phyloP scores from a whole-genome alignment of 2,797 vertebrate genomes.

The Saxicola maurus region DNA sequence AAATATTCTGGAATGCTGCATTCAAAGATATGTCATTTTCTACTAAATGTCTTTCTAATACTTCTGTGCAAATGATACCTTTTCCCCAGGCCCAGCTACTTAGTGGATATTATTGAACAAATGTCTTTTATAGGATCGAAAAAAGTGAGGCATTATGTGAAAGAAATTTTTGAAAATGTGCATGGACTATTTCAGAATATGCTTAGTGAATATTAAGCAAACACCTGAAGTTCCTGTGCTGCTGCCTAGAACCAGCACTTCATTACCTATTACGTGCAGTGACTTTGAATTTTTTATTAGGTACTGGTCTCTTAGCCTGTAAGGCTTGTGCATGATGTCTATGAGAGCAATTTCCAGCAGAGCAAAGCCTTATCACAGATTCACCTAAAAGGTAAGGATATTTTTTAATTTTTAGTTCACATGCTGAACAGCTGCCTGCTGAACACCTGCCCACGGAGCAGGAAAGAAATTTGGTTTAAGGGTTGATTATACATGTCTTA shows the following conservation, averaged over 20 bases:
- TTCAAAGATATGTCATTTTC: conserved; percentile 42
- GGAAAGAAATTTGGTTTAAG: conserved; percentile 33
- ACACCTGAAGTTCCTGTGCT: conserved; percentile 56
- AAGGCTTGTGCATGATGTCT: conserved; percentile 52
- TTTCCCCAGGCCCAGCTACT: conserved; percentile 46
- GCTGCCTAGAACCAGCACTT: conserved; percentile 63
- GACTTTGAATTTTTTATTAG: conserved; percentile 64
- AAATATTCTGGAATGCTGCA: background rate
- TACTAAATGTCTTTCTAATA: conserved; percentile 55
- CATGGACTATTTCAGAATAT: conserved; percentile 54
- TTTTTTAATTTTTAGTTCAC: conserved; percentile 42
- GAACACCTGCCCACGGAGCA: conserved; percentile 19
- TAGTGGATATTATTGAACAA: conserved; percentile 63
- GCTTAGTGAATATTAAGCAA: conserved; percentile 66
- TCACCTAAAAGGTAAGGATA: conserved; percentile 58
- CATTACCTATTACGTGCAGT: conserved; percentile 55
- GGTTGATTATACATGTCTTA: conserved; percentile 13
- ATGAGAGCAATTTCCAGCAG: conserved; percentile 47
- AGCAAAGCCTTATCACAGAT: conserved; percentile 50
- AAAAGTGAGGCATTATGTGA: conserved; percentile 44
- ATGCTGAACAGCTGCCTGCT: conserved; percentile 34
- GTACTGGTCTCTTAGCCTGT: conserved; percentile 55
- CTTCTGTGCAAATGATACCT: conserved; percentile 44
- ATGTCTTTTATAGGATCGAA: conserved; percentile 49
- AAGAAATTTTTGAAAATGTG: conserved; percentile 40